These are phyloP conservation scores for Nyctereutes procyonoides DNA, from an alignment of 2,113 vertebrate genomes.

Conservation along the genomic window DNA sequence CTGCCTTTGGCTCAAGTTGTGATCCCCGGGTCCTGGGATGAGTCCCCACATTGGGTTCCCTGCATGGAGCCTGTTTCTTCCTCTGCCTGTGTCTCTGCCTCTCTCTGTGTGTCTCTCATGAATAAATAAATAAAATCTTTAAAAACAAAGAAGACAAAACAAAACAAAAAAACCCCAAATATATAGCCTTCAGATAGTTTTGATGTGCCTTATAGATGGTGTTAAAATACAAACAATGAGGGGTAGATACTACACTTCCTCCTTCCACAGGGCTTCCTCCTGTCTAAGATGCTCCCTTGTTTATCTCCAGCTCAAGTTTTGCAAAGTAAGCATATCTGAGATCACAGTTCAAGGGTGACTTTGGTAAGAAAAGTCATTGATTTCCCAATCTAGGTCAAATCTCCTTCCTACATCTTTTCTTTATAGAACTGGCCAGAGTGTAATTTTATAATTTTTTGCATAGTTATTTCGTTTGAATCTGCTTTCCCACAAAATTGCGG, in stretches of 20 bases:
- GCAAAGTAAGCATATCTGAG: neutral
- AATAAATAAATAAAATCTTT: too few relatives aligned
- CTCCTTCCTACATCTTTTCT: neutral
- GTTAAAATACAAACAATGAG: neutral
- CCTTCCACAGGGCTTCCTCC: neutral
- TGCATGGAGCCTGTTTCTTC: too few relatives aligned
- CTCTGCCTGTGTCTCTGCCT: too few relatives aligned
- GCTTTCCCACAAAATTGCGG: neutral
- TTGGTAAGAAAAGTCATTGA: neutral
- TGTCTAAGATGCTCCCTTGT: neutral
- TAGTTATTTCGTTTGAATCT: neutral
- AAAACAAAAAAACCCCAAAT: too few relatives aligned
- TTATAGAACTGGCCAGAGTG: neutral
- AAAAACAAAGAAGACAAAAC: too few relatives aligned
- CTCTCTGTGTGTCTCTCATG: too few relatives aligned
- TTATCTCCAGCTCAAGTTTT: neutral
- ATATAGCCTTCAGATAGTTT: neutral
- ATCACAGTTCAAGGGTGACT: neutral
- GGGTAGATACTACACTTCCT: neutral
- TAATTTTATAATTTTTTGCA: neutral
- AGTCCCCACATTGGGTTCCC: too few relatives aligned
- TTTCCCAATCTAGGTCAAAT: neutral
- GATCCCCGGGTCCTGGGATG: too few relatives aligned
- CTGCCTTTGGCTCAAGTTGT: too few relatives aligned
- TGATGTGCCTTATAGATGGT: neutral